phyloP scores from a whole-genome alignment of 2,113 vertebrate species.

The Cardinalis cardinalis region DNA sequence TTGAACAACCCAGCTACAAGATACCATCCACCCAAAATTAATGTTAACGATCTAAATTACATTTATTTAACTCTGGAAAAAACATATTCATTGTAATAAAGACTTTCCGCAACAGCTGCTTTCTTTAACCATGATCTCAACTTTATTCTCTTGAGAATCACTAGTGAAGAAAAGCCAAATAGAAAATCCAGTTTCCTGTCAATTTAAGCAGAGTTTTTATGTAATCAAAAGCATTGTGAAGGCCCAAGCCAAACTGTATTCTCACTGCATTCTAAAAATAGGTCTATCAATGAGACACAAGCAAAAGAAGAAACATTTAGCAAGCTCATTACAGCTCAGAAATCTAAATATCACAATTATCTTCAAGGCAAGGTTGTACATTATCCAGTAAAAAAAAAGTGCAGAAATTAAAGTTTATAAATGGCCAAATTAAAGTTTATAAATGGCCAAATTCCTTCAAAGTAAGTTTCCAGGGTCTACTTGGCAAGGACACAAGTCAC shows the following conservation, averaged over 20 bases:
- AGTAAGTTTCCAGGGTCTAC: background rate
- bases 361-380: background rate
- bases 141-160: constrained; percentile 60
- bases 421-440: background rate
- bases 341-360: background rate
- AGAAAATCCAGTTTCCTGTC: constrained; percentile 67
- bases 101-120: constrained; percentile 70
- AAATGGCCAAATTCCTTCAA: background rate
- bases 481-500: background rate
- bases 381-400: background rate
- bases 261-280: constrained; percentile 19
- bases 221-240: constrained; percentile 60
- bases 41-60: constrained; percentile 17
- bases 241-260: constrained; percentile 18
- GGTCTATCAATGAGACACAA: background rate
- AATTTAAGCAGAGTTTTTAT: constrained; percentile 68
- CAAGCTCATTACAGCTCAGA: background rate
- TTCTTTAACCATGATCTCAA: constrained; percentile 69
- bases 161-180: constrained; percentile 66
- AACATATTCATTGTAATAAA: constrained; percentile 38
- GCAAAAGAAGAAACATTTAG: background rate
- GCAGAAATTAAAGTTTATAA: background rate
- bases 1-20: background rate
- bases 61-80: constrained; percentile 58
- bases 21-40: background rate